Evolutionary conservation across 2,797 vertebrate genomes (phyloP).

Genomic region (Dallia pectoralis): DNA sequence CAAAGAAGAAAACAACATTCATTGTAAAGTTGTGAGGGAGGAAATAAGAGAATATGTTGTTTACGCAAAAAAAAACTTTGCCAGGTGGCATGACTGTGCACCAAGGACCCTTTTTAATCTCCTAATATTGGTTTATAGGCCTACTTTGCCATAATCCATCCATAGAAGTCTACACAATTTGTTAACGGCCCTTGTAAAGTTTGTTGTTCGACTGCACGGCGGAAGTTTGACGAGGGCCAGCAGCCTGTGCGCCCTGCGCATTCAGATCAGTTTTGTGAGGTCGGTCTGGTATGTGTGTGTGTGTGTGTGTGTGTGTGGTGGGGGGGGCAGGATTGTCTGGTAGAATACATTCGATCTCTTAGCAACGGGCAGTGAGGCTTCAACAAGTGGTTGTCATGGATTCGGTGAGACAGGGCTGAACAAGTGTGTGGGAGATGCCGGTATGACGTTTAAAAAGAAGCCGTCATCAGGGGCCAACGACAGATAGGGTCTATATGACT

Average conservation of each 20-base stretch:
- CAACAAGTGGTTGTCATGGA: slow-evolving; percentile 78
- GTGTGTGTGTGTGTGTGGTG: too few relatives aligned
- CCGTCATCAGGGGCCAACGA: slow-evolving; percentile 34
- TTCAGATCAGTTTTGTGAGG: slow-evolving; percentile 48
- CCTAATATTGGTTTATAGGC: too few relatives aligned
- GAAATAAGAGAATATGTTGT: too few relatives aligned
- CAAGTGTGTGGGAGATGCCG: slow-evolving; percentile 48
- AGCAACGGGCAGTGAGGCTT: slow-evolving; percentile 79
- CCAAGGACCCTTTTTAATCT: not conserved
- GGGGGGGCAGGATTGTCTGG: slow-evolving; percentile 71
- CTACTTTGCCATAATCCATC: not conserved
- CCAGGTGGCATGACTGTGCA: not conserved
- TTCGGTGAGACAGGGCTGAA: slow-evolving; percentile 42
- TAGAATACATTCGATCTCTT: slow-evolving; percentile 72
- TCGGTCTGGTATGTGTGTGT: too few relatives aligned
- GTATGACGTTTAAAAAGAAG: slow-evolving; percentile 62
- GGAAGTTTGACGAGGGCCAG: slow-evolving; percentile 34
- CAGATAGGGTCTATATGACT: not conserved
- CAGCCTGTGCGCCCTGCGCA: not conserved
- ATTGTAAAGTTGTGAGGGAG: not conserved
- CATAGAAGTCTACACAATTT: not conserved
- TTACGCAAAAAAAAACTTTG: not conserved
- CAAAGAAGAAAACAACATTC: not conserved
- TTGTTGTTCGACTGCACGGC: slow-evolving; percentile 8
- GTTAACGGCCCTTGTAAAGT: slow-evolving; percentile 2